phyloP scores from a whole-genome alignment of 2,888 invertebrate genomes.

The Apodemia duryi region DNA sequence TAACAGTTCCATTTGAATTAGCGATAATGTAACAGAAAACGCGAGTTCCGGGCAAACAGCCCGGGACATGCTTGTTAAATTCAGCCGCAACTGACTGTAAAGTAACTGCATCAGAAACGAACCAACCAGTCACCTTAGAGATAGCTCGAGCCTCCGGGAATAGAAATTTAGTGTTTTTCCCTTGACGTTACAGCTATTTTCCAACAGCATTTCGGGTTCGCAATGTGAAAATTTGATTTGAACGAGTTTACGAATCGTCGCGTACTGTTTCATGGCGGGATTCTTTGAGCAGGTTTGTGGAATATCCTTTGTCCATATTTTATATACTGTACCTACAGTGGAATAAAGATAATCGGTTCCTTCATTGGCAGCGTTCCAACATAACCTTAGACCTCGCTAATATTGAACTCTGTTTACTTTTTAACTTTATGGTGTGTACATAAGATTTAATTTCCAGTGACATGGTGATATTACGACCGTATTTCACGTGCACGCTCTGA shows the following conservation, averaged over 20 bases:
- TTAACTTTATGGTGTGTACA: not conserved
- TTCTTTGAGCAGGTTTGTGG: constrained; percentile 50
- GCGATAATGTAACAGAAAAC: constrained; percentile 31
- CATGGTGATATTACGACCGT: constrained; percentile 14
- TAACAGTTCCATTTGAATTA: constrained; percentile 34
- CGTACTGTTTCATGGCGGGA: constrained; percentile 40
- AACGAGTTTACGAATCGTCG: constrained; percentile 56
- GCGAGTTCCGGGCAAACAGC: constrained; percentile 44
- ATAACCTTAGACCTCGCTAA: constrained; percentile 16
- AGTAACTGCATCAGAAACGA: constrained; percentile 50
- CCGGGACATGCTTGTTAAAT: constrained; percentile 53
- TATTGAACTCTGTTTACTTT: constrained; percentile 6
- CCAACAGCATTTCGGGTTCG: constrained; percentile 27
- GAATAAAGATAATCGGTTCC: constrained; percentile 54
- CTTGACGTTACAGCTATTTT: constrained; percentile 41
- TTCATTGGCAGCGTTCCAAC: constrained; percentile 57
- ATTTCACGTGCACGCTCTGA: constrained; percentile 23
- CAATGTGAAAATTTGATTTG: constrained; percentile 50
- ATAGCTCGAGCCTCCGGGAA: constrained; percentile 36
- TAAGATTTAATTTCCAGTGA: not conserved
- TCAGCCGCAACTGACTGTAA: constrained; percentile 43
- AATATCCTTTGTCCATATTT: constrained; percentile 48
- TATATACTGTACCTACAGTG: constrained; percentile 55
- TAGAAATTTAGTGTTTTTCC: constrained; percentile 42
- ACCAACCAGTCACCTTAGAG: constrained; percentile 46